Base-by-base conservation (phyloP, 2,797 vertebrate genomes). In the Diceros bicornis region DNA sequence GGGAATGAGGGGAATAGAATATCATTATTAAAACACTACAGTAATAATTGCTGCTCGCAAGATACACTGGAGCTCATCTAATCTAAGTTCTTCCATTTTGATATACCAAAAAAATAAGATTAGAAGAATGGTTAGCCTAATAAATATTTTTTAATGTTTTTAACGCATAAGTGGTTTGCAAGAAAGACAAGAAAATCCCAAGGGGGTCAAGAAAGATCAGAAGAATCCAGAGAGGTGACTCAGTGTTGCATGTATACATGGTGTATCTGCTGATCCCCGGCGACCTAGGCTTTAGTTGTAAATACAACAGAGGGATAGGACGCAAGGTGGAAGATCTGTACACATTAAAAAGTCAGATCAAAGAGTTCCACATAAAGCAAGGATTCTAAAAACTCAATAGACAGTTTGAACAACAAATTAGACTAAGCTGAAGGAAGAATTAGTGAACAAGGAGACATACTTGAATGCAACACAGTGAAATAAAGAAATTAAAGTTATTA, bases 61-160 rank as follows among this genome's bases (percentile, higher is more conserved):
- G 34, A 55, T 37, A 66, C 34, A 9, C 34, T 32, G 27, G n/a
- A 88, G 55, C n/a, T 32, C 27, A 78, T 66, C 32, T 50, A 81
- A 41, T 57, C 37, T 44, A 37, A 84, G 55, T 61, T 11, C 57
- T 37, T 83, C 74, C 20, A 78, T 20, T 92, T 50, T 66, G 18
- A 74, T 72, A 86, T 7, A 34, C 37, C 47, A 81, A 62, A 87
- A 94, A 86, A 62, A 12, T 29, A 32, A 23, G 3, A 62, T 20
- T 50, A 37, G 57, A 78, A 34, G 21, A 86, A 74, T 14, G 41
- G 32, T 17, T 66, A 68, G 32, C 21, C 37, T 59, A 64, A 41
- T 78, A 77, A 71, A 68, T 75, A 66, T 68, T 75, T 92, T 89
- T 68, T 14, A 89, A 85, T 68, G 37, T 12, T 59, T 91, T 92